These are phyloP conservation scores for Melanogrammus aeglefinus DNA, from an alignment of 2,797 vertebrate genomes.

Conservation along the genomic window DNA sequence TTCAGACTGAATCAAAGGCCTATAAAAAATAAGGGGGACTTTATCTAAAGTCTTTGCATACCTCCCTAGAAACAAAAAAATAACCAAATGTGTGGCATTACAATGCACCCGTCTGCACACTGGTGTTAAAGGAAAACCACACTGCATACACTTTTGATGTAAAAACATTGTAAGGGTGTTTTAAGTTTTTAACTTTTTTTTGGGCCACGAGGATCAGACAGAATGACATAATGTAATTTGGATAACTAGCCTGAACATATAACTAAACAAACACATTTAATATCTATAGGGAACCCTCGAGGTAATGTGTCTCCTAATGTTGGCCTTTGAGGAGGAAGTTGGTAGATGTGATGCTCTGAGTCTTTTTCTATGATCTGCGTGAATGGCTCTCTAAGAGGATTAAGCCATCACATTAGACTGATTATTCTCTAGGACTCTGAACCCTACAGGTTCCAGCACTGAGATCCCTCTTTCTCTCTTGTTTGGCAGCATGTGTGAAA, in stretches of 20 bases:
- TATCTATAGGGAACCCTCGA: neutral
- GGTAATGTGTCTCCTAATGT: constrained; percentile 23
- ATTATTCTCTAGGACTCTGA: constrained; percentile 44
- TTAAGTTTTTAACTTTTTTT: no score
- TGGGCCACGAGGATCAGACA: no score
- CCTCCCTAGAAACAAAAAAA: neutral
- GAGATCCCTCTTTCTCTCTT: constrained; percentile 21
- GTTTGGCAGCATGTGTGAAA: neutral
- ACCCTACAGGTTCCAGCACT: constrained; percentile 32
- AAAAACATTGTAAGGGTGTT: neutral
- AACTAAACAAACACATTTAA: neutral
- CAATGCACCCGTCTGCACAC: neutral
- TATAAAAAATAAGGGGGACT: neutral
- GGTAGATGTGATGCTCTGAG: constrained; percentile 37
- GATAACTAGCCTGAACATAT: neutral
- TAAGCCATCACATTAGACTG: constrained; percentile 56
- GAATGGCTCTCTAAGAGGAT: constrained; percentile 49
- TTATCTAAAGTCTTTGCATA: neutral
- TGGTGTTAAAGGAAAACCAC: neutral
- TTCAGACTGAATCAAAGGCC: neutral
- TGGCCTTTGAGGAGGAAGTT: constrained; percentile 17
- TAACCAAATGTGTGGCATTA: neutral
- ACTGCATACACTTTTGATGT: neutral
- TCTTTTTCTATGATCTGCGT: constrained; percentile 43
- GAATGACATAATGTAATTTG: no score